Evolutionary conservation across 92 coral and sea anemone genomes (phyloP).

Genomic region (Porites cylindrica): DNA sequence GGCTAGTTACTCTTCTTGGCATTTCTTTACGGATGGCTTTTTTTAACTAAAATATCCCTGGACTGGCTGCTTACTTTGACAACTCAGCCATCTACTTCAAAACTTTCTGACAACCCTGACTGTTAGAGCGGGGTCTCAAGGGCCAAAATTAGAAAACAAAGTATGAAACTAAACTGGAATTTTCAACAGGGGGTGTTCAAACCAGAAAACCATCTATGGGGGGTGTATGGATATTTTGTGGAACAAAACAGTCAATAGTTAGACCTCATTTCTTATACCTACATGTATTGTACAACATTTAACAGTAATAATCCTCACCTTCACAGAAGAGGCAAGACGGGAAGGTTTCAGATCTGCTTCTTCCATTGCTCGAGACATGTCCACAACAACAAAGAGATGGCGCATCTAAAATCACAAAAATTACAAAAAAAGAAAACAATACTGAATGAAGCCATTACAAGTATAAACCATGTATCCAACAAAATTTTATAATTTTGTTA

Average conservation of each 20-base stretch:
- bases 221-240: neutral
- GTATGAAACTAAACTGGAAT: too few species aligned
- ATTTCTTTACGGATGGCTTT: too few species aligned
- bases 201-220: too few species aligned
- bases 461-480: too few species aligned
- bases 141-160: neutral
- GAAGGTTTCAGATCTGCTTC: slow-evolving; percentile 97
- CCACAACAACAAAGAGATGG: slow-evolving; percentile 88
- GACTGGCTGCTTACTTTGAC: too few species aligned
- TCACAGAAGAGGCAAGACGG: slow-evolving; percentile 79
- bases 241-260: neutral
- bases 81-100: too few species aligned
- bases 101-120: neutral
- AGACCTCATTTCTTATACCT: neutral
- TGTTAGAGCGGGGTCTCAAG: neutral
- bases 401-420: slow-evolving; percentile 78
- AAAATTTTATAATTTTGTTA: too few species aligned
- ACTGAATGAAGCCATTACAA: too few species aligned
- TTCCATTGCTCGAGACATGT: slow-evolving; percentile 95
- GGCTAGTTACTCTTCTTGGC: too few species aligned
- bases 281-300: neutral
- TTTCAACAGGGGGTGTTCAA: too few species aligned
- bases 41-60: too few species aligned
- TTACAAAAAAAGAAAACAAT: too few species aligned
- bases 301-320: slow-evolving; percentile 51